phyloP scores from a whole-genome alignment of 2,888 invertebrate genomes.

The Norana najaformis region DNA sequence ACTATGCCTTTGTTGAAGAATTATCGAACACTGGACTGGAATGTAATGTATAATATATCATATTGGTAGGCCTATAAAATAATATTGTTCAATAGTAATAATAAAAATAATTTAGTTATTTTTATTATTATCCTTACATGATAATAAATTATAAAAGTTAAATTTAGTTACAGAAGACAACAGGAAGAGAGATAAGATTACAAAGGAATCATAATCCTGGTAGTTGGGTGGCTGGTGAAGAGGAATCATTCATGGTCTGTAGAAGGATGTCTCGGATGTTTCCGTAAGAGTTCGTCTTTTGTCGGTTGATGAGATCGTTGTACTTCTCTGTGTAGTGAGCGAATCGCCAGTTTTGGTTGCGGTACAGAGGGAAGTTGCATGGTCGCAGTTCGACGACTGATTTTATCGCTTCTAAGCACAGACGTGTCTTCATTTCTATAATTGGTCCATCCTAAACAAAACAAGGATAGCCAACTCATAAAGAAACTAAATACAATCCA shows the following conservation, averaged over 20 bases:
- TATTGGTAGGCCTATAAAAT: no score
- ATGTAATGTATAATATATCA: no score
- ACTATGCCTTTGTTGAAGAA: no score
- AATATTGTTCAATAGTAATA: no score
- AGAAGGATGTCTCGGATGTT: constrained; percentile 5
- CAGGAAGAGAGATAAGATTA: background rate
- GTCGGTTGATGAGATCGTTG: background rate
- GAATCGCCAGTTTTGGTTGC: background rate
- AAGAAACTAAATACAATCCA: no score
- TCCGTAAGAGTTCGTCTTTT: background rate
- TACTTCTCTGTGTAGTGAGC: background rate
- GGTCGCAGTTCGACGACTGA: background rate
- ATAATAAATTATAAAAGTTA: no score
- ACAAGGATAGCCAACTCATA: background rate
- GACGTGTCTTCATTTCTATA: background rate
- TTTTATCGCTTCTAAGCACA: background rate
- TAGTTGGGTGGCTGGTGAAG: background rate
- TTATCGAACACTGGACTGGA: no score
- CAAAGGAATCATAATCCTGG: background rate
- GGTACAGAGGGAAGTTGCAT: background rate
- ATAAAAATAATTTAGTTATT: no score
- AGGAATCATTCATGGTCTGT: background rate
- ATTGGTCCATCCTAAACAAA: background rate
- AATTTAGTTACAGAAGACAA: no score
- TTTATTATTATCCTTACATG: no score